Evolutionary conservation across 2,888 invertebrate genomes (phyloP).

Genomic region (Amphipoea lucens): DNA sequence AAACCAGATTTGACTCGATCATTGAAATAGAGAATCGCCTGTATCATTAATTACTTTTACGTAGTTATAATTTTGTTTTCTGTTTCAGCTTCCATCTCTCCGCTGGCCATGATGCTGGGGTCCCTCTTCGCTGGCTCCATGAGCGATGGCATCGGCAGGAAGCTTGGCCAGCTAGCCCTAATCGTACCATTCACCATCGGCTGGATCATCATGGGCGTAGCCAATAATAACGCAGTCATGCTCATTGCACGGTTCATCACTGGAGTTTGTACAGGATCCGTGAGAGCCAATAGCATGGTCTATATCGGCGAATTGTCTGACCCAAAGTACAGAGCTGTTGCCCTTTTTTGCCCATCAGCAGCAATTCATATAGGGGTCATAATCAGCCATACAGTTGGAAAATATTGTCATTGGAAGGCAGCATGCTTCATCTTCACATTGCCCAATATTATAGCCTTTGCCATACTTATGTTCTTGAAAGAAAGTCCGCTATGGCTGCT

Average conservation of each 20-base stretch:
- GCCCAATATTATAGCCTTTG: conserved; percentile 69
- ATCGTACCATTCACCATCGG: conserved; percentile 71
- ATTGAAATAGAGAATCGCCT: not conserved
- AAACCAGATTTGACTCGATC: not conserved
- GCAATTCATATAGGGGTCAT: conserved; percentile 71
- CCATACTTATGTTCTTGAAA: conserved; percentile 70
- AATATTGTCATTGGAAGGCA: conserved; percentile 72
- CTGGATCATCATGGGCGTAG: conserved; percentile 74
- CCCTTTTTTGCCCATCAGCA: conserved; percentile 70
- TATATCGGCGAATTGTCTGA: conserved; percentile 77
- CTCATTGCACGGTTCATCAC: conserved; percentile 75
- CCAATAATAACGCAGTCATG: conserved; percentile 67
- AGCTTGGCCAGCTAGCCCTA: conserved; percentile 71
- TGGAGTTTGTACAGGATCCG: conserved; percentile 73
- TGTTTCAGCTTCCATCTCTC: conserved; percentile 53
- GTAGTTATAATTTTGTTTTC: not conserved
- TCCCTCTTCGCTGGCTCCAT: conserved; percentile 74
- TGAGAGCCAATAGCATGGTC: conserved; percentile 72
- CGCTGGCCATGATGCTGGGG: conserved; percentile 72
- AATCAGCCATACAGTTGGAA: conserved; percentile 72
- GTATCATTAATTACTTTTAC: not conserved
- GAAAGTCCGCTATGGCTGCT: conserved; percentile 81
- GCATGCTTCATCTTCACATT: conserved; percentile 69
- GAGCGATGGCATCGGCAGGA: conserved; percentile 76
- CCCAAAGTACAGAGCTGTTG: conserved; percentile 74